Evolutionary conservation across 1,140 invertebrate species (phyloP).

Genomic region (Leptinotarsa defecta): DNA sequence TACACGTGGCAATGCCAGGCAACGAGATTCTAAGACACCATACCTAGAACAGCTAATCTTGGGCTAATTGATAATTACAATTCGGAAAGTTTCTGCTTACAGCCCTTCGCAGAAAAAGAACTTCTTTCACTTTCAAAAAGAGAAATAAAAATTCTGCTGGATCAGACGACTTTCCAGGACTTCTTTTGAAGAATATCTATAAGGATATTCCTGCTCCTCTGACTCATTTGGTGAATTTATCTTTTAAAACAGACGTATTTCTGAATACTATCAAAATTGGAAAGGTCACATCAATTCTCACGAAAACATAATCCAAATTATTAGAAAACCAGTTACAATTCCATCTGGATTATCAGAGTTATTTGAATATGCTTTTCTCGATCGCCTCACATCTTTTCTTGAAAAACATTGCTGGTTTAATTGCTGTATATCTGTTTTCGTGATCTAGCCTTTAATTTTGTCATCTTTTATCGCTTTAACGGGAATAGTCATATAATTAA

Average conservation of each 20-base stretch:
- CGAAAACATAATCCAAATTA: neutral
- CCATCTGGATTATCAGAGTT: too few relatives aligned
- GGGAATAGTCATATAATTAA: too few relatives aligned
- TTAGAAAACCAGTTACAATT: neutral
- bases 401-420: neutral
- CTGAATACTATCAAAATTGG: neutral
- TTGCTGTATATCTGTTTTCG: neutral
- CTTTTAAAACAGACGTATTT: neutral
- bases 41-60: neutral
- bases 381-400: neutral
- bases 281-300: neutral
- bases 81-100: neutral
- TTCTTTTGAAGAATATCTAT: neutral
- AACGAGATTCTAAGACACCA: neutral
- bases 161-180: neutral
- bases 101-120: neutral
- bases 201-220: neutral
- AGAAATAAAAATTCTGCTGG: neutral
- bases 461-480: too few relatives aligned
- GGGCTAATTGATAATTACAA: neutral
- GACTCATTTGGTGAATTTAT: neutral
- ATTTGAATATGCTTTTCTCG: constrained; percentile 1
- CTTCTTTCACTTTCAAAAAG: neutral
- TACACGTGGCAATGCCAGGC: too few relatives aligned
- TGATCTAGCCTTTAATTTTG: too few relatives aligned